A percentile compares a stretch with the other conserved stretches of the same genome.
These are phyloP conservation scores for Ictalurus punctatus DNA, from an alignment of 2,113 vertebrate genomes.

Conservation along the genomic window DNA sequence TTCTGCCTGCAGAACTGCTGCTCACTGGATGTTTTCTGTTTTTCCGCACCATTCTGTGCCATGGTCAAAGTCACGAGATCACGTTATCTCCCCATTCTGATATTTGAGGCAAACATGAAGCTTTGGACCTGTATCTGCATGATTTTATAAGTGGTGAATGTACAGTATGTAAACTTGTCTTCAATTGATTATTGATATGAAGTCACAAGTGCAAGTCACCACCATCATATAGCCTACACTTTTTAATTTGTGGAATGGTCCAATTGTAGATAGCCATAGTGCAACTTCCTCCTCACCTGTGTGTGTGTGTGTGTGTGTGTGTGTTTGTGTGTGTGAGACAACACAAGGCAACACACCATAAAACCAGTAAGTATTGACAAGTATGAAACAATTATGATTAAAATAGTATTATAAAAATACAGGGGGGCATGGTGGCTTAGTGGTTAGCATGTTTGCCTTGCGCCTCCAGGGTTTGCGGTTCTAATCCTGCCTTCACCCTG, in stretches of 20 bases:
- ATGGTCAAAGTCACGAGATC: not conserved
- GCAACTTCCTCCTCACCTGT: not conserved
- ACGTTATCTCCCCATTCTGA: not conserved
- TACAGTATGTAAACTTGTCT: not conserved
- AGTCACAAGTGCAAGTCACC: not conserved
- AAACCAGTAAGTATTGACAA: too few relatives aligned
- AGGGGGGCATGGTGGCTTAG: too few relatives aligned
- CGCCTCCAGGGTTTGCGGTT: too few relatives aligned
- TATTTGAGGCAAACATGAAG: not conserved
- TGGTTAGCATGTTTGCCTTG: too few relatives aligned
- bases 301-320: too few relatives aligned
- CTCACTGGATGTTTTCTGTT: not conserved
- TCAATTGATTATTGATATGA: not conserved
- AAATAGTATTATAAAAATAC: too few relatives aligned
- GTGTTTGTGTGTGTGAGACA: too few relatives aligned
- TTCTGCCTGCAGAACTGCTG: not conserved
- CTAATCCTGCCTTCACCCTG: too few relatives aligned
- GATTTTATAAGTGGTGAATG: not conserved
- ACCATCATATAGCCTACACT: too few relatives aligned
- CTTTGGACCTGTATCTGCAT: not conserved
- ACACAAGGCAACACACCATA: too few relatives aligned
- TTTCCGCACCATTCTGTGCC: not conserved
- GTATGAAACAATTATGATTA: too few relatives aligned
- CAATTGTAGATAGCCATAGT: not conserved
- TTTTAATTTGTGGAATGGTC: not conserved